Evolutionary conservation across 92 coral and sea anemone genomes (phyloP).

Genomic region (Phenganax subtilis): DNA sequence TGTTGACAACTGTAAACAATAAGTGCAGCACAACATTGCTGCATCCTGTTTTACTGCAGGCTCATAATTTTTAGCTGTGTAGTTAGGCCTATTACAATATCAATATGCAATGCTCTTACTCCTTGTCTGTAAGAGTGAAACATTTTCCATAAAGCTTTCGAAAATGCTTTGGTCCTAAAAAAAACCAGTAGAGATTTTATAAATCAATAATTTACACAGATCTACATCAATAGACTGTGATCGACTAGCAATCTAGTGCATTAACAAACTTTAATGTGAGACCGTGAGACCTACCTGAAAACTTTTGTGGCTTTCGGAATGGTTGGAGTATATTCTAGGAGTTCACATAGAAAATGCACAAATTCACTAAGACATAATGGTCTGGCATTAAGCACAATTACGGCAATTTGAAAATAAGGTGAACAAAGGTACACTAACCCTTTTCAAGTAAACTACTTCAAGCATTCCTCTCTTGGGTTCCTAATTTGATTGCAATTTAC

Average conservation of each 20-base stretch:
- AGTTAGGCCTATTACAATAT: not conserved
- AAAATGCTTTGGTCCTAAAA: conserved; percentile 77
- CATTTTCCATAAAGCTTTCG: conserved; percentile 70
- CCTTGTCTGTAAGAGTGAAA: conserved; percentile 62
- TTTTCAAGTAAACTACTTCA: too few species aligned
- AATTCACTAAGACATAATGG: too few species aligned
- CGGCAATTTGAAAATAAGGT: too few species aligned
- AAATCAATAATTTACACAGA: too few species aligned
- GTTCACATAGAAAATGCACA: not conserved
- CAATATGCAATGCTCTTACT: conserved; percentile 45
- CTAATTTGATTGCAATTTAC: too few species aligned
- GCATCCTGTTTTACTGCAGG: too few species aligned
- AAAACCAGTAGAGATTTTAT: not conserved
- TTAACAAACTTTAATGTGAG: not conserved
- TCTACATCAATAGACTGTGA: not conserved
- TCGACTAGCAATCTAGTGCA: not conserved
- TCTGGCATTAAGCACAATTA: too few species aligned
- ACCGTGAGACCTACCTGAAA: conserved; percentile 5
- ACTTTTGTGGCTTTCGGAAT: conserved; percentile 3
- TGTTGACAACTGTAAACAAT: too few species aligned
- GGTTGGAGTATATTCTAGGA: conserved; percentile 14
- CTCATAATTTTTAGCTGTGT: too few species aligned
- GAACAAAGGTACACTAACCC: too few species aligned
- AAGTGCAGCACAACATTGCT: too few species aligned
- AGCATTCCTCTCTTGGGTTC: too few species aligned